Evolutionary conservation across 2,797 vertebrate genomes (phyloP).

Genomic region (Pelobates cultripes): DNA sequence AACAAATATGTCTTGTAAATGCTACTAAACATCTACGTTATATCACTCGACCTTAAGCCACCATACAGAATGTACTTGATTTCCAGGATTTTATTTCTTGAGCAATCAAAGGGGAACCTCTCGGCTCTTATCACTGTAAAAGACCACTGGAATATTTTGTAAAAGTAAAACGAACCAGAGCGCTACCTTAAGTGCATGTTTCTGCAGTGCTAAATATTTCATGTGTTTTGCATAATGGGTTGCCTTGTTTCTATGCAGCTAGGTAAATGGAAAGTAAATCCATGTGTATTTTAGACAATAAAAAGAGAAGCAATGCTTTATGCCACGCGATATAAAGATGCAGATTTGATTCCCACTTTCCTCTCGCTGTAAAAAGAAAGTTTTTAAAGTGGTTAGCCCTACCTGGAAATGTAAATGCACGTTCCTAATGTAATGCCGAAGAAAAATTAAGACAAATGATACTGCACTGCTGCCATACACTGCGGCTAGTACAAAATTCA

Average conservation of each 20-base stretch:
- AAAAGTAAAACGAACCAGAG: conserved; percentile 62
- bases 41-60: neutral
- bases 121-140: conserved; percentile 4
- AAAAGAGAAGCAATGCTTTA: conserved; percentile 86
- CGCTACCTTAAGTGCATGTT: conserved; percentile 71
- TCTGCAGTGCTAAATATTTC: conserved; percentile 77
- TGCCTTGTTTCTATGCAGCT: conserved; percentile 79
- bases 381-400: conserved; percentile 82
- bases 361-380: conserved; percentile 74
- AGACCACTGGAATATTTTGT: conserved; percentile 32
- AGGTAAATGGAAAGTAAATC: conserved; percentile 92
- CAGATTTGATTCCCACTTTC: conserved; percentile 89
- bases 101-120: conserved; percentile 9
- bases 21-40: neutral
- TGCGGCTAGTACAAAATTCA: conserved; percentile 82
- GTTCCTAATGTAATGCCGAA: conserved; percentile 79
- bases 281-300: conserved; percentile 89
- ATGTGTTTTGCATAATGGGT: conserved; percentile 87
- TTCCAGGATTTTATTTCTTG: conserved; percentile 13
- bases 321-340: conserved; percentile 90
- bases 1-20: neutral
- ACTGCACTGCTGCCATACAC: conserved; percentile 79
- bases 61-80: neutral
- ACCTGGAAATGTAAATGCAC: conserved; percentile 83
- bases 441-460: conserved; percentile 87